Conservation (phyloP, 1,140 invertebrate genomes). For the Sarcophaga bullata region DNA sequence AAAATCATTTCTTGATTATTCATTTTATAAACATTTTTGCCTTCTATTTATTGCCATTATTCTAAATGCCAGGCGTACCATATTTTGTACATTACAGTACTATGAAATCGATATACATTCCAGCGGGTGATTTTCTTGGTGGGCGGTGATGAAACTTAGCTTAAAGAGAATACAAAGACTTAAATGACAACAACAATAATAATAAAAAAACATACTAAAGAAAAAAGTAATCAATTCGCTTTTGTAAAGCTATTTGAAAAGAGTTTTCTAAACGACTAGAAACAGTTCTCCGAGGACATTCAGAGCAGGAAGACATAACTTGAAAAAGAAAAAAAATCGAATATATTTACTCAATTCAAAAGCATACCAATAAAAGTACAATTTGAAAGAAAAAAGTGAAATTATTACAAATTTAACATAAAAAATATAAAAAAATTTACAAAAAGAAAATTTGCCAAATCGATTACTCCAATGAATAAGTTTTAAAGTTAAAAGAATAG, state of each 20-base stretch:
- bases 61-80: background rate
- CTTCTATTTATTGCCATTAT: no score
- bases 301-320: slow-evolving; percentile 32
- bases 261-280: slow-evolving; percentile 31
- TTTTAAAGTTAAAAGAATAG: slow-evolving; percentile 14
- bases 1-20: no score
- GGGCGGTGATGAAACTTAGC: slow-evolving; percentile 18
- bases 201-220: background rate
- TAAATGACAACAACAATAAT: background rate
- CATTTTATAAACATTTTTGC: no score
- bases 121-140: slow-evolving; percentile 30
- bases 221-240: slow-evolving; percentile 33
- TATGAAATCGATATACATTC: slow-evolving; percentile 20
- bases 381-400: slow-evolving; percentile 29
- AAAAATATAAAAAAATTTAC: background rate
- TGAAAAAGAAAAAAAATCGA: background rate
- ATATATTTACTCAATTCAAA: background rate
- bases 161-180: background rate
- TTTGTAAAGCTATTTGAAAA: slow-evolving; percentile 37
- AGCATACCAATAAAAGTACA: background rate
- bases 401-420: background rate
- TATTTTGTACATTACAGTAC: background rate
- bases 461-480: background rate
- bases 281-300: slow-evolving; percentile 40
- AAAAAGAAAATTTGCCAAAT: slow-evolving; percentile 17